These are phyloP conservation scores for Ia io DNA, from an alignment of 2,113 vertebrate genomes.

Conservation along the genomic window DNA sequence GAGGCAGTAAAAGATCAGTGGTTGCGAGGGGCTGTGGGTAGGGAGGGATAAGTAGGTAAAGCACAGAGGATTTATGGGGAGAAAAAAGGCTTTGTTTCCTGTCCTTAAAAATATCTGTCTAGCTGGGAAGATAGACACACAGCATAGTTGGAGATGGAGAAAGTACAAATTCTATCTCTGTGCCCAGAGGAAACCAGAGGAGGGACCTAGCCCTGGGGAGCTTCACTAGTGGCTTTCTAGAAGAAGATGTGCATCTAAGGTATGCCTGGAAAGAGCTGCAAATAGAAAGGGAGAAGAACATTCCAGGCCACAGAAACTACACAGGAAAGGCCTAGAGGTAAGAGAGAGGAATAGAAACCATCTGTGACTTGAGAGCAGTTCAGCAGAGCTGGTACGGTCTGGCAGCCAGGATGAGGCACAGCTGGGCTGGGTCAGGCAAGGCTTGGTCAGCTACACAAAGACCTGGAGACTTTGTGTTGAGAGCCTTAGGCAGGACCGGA, in stretches of 20 bases:
- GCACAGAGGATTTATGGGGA: not conserved
- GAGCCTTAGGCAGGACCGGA: not conserved
- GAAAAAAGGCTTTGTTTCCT: not conserved
- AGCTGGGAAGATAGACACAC: not conserved
- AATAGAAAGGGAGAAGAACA: not conserved
- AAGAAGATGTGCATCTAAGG: not conserved
- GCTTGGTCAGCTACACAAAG: not conserved
- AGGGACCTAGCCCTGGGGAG: not conserved
- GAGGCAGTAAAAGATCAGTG: not conserved
- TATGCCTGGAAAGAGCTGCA: not conserved
- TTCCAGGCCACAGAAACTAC: not conserved
- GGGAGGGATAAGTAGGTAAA: not conserved
- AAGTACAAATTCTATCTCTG: not conserved
- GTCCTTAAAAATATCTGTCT: not conserved
- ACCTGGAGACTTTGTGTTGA: accelerated
- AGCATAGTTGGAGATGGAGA: not conserved
- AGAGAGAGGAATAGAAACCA: not conserved
- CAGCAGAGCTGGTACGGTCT: not conserved
- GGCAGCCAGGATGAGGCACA: not conserved
- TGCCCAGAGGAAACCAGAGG: not conserved
- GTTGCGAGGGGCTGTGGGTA: not conserved
- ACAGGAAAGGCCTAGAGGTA: not conserved
- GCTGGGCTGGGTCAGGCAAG: not conserved
- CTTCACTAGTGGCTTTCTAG: not conserved
- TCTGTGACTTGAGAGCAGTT: not conserved